Conservation (phyloP, 2,888 invertebrate species). For the Pegoplata infirma region DNA sequence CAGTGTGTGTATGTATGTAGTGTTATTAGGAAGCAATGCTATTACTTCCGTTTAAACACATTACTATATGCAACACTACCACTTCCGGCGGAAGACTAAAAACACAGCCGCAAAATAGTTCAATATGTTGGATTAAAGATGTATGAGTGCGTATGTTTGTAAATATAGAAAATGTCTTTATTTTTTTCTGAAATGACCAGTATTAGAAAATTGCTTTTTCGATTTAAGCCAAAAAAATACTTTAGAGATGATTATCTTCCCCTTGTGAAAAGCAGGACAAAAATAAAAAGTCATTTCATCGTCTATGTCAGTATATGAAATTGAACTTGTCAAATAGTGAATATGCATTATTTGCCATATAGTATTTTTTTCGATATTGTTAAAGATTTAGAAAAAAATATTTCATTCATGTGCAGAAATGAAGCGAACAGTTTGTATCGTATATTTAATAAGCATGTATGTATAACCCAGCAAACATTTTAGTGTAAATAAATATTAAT, state of each 20-base stretch:
- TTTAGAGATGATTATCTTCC: constrained; percentile 38
- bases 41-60: constrained; percentile 57
- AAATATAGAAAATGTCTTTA: neutral
- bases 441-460: constrained; percentile 3
- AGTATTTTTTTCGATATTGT: neutral
- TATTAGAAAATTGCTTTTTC: constrained; percentile 18
- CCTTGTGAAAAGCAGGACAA: neutral
- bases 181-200: constrained; percentile 38
- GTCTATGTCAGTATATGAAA: constrained; percentile 53
- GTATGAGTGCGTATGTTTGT: neutral
- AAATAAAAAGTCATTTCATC: constrained; percentile 56
- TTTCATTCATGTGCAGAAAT: too few relatives aligned
- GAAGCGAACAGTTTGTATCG: neutral
- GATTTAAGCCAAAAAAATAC: neutral
- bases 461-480: too few relatives aligned
- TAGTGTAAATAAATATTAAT: too few relatives aligned
- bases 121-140: neutral
- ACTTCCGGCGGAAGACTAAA: constrained; percentile 52
- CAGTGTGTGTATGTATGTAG: constrained; percentile 37
- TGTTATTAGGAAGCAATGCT: constrained; percentile 47
- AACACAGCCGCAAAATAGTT: constrained; percentile 43
- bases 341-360: constrained; percentile 54
- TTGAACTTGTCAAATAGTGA: constrained; percentile 65
- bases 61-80: constrained; percentile 50
- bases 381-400: neutral